phyloP scores from a whole-genome alignment of 2,797 vertebrate genomes.

The Linurgus olivaceus region DNA sequence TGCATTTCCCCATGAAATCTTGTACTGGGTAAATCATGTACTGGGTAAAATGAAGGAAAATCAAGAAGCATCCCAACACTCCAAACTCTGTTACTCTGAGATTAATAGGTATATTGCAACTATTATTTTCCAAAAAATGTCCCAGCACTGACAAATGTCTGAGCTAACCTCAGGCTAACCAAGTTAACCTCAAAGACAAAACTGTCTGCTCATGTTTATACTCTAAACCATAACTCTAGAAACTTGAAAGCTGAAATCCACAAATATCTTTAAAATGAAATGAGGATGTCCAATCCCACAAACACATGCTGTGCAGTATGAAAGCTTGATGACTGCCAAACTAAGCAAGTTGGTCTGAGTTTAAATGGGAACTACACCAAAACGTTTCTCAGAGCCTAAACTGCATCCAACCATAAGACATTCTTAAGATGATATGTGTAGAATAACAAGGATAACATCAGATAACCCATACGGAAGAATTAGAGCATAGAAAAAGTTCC shows the following conservation, averaged over 20 bases:
- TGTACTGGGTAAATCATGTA: neutral
- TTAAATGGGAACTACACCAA: neutral
- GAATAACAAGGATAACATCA: neutral
- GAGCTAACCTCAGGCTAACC: neutral
- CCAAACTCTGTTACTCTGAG: neutral
- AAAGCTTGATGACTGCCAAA: neutral
- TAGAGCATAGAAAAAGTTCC: neutral
- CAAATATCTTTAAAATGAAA: constrained; percentile 13
- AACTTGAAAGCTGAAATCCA: constrained; percentile 19
- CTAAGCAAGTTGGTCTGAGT: neutral
- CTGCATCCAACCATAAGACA: neutral
- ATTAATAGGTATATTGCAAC: neutral
- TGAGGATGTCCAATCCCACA: neutral
- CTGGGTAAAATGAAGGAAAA: neutral
- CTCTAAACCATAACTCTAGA: neutral
- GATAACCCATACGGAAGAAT: neutral
- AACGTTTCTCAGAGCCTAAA: neutral
- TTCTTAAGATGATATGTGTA: neutral
- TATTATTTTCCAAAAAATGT: neutral
- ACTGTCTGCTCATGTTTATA: neutral
- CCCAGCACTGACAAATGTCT: neutral
- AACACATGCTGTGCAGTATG: neutral
- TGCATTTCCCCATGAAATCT: neutral
- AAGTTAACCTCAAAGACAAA: constrained; percentile 34
- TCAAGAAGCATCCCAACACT: neutral